phyloP scores from a whole-genome alignment of 23 tunicate genomes.

The Corella eumyota region DNA sequence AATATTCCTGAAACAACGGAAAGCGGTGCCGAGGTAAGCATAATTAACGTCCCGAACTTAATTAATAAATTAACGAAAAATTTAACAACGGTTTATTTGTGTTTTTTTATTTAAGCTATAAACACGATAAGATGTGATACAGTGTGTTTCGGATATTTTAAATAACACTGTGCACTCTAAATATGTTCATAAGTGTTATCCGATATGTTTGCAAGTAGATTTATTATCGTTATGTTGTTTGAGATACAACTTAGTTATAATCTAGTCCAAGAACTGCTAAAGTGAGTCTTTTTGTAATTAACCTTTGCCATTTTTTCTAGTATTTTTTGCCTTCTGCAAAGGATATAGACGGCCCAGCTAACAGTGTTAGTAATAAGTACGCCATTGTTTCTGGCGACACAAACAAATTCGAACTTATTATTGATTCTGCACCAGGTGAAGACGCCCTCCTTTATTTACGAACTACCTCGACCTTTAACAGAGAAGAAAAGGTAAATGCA shows the following conservation, averaged over 20 bases:
- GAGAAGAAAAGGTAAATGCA: slow-evolving; percentile 35
- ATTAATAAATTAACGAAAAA: not conserved
- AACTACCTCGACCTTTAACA: slow-evolving; percentile 23
- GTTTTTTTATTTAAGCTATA: too few species aligned
- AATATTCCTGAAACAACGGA: slow-evolving; percentile 41
- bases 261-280: too few species aligned
- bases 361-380: slow-evolving; percentile 36
- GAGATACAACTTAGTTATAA: too few species aligned
- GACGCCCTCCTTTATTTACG: slow-evolving; percentile 37
- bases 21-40: slow-evolving; percentile 27
- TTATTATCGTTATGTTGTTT: too few species aligned
- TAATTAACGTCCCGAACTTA: not conserved
- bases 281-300: too few species aligned
- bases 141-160: too few species aligned
- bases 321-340: slow-evolving; percentile 61
- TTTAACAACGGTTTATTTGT: too few species aligned
- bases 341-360: slow-evolving; percentile 32
- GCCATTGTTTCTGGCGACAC: slow-evolving; percentile 35
- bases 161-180: too few species aligned
- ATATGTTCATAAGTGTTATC: too few species aligned
- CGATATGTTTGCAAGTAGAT: too few species aligned
- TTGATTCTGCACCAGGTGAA: slow-evolving; percentile 37
- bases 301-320: slow-evolving; percentile 11
- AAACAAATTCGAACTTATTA: slow-evolving; percentile 21
- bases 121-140: too few species aligned